Conservation (phyloP, 1,140 invertebrate species). For the Calliphora vicina region DNA sequence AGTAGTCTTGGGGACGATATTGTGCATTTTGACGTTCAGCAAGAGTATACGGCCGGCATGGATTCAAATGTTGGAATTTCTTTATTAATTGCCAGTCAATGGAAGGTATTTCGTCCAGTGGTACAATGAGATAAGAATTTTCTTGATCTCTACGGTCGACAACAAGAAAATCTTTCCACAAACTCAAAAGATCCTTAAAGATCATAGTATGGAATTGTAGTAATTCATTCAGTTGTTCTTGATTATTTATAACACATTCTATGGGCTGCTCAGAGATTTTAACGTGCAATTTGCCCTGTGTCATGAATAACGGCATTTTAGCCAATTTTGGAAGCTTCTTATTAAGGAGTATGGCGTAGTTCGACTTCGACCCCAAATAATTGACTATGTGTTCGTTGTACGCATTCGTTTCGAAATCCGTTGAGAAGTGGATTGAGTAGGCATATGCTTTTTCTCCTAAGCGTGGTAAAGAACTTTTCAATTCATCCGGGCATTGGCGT, state of each 20-base stretch:
- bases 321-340: slow-evolving; percentile 68
- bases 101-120: slow-evolving; percentile 58
- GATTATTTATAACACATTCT: slow-evolving; percentile 65
- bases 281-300: slow-evolving; percentile 80
- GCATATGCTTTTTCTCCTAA: slow-evolving; percentile 50
- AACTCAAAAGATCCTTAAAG: slow-evolving; percentile 72
- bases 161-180: slow-evolving; percentile 81
- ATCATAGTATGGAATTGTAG: slow-evolving; percentile 73
- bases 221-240: slow-evolving; percentile 63
- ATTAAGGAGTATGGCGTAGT: slow-evolving; percentile 70
- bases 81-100: slow-evolving; percentile 74
- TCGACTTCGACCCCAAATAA: slow-evolving; percentile 50
- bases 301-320: slow-evolving; percentile 86
- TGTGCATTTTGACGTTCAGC: slow-evolving; percentile 67
- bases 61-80: slow-evolving; percentile 52
- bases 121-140: slow-evolving; percentile 81
- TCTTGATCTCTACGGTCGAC: slow-evolving; percentile 71
- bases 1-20: slow-evolving; percentile 66
- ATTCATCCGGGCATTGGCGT: slow-evolving; percentile 65
- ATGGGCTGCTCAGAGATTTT: slow-evolving; percentile 66
- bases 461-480: slow-evolving; percentile 47
- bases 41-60: slow-evolving; percentile 45
- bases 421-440: slow-evolving; percentile 48
- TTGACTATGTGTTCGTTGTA: slow-evolving; percentile 55
- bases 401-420: slow-evolving; percentile 44